A percentile compares a stretch with the other conserved stretches of the same genome.
These are phyloP conservation scores for Actias luna DNA, from an alignment of 2,888 invertebrate species.

Conservation along the genomic window DNA sequence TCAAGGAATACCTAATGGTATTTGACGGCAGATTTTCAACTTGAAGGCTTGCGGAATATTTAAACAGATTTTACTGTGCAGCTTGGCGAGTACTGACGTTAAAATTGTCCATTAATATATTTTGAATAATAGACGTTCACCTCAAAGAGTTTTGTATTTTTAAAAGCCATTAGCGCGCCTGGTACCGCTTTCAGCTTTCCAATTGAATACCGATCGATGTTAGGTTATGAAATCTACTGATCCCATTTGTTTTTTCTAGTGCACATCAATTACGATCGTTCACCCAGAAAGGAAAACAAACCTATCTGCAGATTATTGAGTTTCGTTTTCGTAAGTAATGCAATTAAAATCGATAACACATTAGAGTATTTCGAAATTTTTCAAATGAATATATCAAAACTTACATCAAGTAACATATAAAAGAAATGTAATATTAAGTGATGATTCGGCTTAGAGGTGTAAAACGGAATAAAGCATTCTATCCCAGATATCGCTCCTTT, in stretches of 20 bases:
- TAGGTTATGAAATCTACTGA: slow-evolving; percentile 21
- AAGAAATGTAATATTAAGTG: too few species aligned
- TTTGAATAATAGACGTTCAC: slow-evolving; percentile 52
- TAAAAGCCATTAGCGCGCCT: slow-evolving; percentile 51
- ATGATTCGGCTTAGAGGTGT: too few species aligned
- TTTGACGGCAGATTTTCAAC: too few species aligned
- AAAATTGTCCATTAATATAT: slow-evolving; percentile 55
- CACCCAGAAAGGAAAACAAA: not conserved
- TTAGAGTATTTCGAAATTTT: too few species aligned
- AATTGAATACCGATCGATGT: slow-evolving; percentile 22
- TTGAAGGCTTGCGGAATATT: too few species aligned
- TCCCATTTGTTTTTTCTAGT: not conserved
- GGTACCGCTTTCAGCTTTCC: slow-evolving; percentile 36
- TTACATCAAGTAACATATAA: too few species aligned
- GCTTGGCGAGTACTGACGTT: slow-evolving; percentile 26
- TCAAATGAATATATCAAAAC: too few species aligned
- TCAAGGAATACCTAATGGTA: too few species aligned
- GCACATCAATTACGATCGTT: not conserved
- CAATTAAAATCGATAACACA: not conserved
- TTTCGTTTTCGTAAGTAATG: not conserved
- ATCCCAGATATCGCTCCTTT: too few species aligned
- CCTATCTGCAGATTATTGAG: not conserved
- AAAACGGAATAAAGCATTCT: too few species aligned
- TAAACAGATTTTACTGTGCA: slow-evolving; percentile 33
- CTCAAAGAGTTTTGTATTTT: slow-evolving; percentile 51